Conservation (phyloP, 2,113 vertebrate species). For the Suricata suricatta region DNA sequence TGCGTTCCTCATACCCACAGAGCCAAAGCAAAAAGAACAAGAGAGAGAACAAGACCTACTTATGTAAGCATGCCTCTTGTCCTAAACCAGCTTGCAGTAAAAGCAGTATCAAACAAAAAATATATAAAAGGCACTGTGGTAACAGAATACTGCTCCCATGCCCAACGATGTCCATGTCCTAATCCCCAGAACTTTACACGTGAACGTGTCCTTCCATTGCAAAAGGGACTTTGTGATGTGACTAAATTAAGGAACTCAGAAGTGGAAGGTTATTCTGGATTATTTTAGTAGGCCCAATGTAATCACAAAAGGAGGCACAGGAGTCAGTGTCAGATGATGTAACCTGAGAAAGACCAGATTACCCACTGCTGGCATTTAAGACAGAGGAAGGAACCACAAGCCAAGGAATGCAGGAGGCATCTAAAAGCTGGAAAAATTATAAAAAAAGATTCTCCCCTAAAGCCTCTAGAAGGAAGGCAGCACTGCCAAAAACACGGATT, state of each 20-base stretch:
- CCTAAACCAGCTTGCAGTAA: not conserved
- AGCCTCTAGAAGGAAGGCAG: not conserved
- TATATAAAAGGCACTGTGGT: not conserved
- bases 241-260: not conserved
- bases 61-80: not conserved
- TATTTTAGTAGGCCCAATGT: not conserved
- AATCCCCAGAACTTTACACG: not conserved
- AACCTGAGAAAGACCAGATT: not conserved
- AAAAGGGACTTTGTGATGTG: not conserved
- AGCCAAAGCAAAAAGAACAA: not conserved
- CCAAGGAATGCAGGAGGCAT: not conserved
- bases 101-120: not conserved
- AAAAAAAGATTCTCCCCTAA: not conserved
- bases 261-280: not conserved
- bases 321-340: not conserved
- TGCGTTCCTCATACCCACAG: not conserved
- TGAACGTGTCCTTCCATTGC: not conserved
- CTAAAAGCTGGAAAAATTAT: not conserved
- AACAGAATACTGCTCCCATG: not conserved
- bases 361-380: not conserved
- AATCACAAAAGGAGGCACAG: not conserved
- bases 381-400: not conserved
- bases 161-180: not conserved
- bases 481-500: not conserved
- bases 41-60: not conserved